These are phyloP conservation scores for Epizoanthus scotinus DNA, from an alignment of 92 coral and sea anemone species.

Conservation along the genomic window DNA sequence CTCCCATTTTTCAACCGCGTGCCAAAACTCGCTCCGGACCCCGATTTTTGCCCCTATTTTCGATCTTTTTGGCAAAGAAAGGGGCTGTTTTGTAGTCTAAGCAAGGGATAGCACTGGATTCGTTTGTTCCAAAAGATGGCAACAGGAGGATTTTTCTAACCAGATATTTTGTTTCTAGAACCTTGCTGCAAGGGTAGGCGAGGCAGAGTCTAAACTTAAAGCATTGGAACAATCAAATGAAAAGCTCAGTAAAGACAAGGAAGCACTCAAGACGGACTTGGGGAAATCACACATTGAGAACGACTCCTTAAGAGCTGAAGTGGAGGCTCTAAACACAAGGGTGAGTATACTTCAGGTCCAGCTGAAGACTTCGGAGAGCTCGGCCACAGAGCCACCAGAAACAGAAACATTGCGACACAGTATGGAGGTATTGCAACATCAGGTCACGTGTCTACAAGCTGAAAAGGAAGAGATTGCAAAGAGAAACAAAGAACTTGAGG, in stretches of 20 bases:
- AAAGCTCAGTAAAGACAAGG: slow-evolving; percentile 55
- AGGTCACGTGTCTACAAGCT: slow-evolving; percentile 47
- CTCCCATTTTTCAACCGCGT: no score
- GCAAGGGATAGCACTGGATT: no score
- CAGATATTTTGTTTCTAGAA: slow-evolving; percentile 36
- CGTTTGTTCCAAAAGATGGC: no score
- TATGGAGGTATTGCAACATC: slow-evolving; percentile 22
- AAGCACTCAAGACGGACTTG: slow-evolving; percentile 48
- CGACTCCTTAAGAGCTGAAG: slow-evolving; percentile 56
- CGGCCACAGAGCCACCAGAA: slow-evolving; percentile 43
- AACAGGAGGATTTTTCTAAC: no score
- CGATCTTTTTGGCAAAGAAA: no score
- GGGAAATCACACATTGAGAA: slow-evolving; percentile 61
- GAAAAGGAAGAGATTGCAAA: slow-evolving; percentile 42
- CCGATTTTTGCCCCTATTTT: no score
- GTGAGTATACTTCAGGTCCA: slow-evolving; percentile 64
- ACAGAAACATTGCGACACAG: slow-evolving; percentile 14
- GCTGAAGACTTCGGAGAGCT: slow-evolving; percentile 40
- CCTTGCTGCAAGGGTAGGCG: slow-evolving; percentile 49
- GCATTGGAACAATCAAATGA: slow-evolving; percentile 42
- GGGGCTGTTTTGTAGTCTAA: no score
- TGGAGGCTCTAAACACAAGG: slow-evolving; percentile 54
- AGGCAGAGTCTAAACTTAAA: slow-evolving; percentile 53
- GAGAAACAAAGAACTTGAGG: slow-evolving; percentile 48
- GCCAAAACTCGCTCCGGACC: no score